Conservation (phyloP, 1,140 invertebrate species). For the Saccostrea cuccullata region DNA sequence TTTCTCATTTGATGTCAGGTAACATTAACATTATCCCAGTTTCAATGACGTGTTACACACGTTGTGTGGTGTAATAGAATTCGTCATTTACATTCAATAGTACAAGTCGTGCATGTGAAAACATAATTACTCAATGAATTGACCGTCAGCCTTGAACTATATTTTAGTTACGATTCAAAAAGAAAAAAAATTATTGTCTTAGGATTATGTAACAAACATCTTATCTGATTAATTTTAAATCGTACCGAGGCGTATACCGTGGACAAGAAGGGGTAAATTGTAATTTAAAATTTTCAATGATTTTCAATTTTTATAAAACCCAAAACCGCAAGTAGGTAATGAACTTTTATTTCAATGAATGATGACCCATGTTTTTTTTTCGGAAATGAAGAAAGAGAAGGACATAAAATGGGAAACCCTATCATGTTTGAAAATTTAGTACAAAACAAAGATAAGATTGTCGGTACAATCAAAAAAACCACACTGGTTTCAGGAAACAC, state of each 20-base stretch:
- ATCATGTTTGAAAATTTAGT: background rate
- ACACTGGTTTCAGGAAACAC: background rate
- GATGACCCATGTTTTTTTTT: background rate
- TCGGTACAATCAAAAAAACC: background rate
- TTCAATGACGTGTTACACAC: background rate
- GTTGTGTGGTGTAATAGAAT: background rate
- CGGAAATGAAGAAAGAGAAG: background rate
- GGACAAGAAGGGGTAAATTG: too few species aligned
- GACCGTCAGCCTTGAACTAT: background rate
- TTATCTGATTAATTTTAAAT: too few species aligned
- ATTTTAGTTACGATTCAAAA: background rate
- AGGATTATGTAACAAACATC: too few species aligned
- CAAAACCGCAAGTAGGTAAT: background rate
- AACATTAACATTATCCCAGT: background rate
- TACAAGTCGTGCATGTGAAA: background rate
- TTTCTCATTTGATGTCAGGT: background rate
- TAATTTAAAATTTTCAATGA: background rate
- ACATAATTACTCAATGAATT: background rate
- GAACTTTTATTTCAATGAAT: background rate
- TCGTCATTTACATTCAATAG: background rate
- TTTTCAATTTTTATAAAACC: background rate
- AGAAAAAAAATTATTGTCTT: background rate
- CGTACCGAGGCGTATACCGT: too few species aligned
- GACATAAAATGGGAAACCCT: background rate
- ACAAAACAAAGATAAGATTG: background rate